Evolutionary conservation across 2,113 vertebrate species (phyloP).

Genomic region (Zosterops borbonicus): DNA sequence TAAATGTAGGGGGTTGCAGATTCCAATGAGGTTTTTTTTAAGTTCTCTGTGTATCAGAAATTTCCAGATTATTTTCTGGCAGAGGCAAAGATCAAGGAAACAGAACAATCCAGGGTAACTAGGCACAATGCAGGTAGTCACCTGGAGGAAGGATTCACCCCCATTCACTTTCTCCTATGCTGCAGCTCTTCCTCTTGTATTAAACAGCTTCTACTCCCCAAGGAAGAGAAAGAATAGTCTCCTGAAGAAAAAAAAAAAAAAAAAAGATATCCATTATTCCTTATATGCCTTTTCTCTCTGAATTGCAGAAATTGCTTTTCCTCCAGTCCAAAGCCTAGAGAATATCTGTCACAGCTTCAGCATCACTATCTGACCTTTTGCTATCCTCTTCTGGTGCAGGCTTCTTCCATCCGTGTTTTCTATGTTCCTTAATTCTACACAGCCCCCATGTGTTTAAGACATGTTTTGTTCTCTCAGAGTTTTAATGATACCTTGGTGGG

Average conservation of each 20-base stretch:
- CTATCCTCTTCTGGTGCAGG: neutral
- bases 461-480: neutral
- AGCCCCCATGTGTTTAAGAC: fast-evolving
- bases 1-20: neutral
- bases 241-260: neutral
- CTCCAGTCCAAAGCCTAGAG: neutral
- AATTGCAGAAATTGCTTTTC: neutral
- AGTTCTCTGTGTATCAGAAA: neutral
- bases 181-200: neutral
- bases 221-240: neutral
- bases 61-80: neutral
- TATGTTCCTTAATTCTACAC: neutral
- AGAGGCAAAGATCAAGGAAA: neutral
- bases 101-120: neutral
- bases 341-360: neutral
- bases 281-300: neutral
- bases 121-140: neutral
- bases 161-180: neutral
- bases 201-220: neutral
- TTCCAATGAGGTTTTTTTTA: neutral
- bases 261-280: neutral
- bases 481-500: neutral
- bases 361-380: neutral
- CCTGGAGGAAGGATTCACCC: neutral
- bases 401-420: neutral